Evolutionary conservation across 64 coral and sea anemone genomes (phyloP).

Genomic region (Exaiptasia diaphana): DNA sequence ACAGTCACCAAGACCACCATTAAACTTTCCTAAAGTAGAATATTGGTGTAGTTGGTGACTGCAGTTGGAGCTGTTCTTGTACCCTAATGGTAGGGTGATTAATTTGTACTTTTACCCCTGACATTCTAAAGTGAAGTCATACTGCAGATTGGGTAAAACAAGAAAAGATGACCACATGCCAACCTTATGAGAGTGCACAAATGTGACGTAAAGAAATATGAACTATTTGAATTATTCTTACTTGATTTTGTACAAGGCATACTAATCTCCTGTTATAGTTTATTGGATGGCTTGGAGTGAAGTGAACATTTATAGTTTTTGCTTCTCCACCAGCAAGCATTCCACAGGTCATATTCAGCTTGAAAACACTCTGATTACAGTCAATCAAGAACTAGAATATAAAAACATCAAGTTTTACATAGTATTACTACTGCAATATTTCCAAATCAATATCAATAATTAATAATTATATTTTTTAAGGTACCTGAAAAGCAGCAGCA

Average conservation of each 20-base stretch:
- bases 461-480: neutral
- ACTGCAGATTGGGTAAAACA: too few relatives aligned
- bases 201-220: neutral
- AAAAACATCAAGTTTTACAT: neutral
- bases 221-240: neutral
- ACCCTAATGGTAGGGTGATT: too few relatives aligned
- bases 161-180: too few relatives aligned
- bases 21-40: too few relatives aligned
- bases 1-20: too few relatives aligned
- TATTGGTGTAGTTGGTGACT: too few relatives aligned
- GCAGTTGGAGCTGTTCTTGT: too few relatives aligned
- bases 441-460: neutral
- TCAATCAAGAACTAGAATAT: conserved; percentile 81
- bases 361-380: conserved; percentile 80
- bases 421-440: neutral
- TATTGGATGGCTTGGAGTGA: conserved; percentile 72
- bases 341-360: conserved; percentile 74
- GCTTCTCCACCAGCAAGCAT: conserved; percentile 52
- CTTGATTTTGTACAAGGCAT: conserved; percentile 94
- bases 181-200: neutral
- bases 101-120: too few relatives aligned
- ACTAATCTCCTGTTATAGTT: conserved; percentile 88
- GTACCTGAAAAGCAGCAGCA: conserved; percentile 83
- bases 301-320: conserved; percentile 55
- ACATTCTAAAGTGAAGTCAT: too few relatives aligned